phyloP scores from a whole-genome alignment of 2,888 invertebrate genomes.

The Parnassius mnemosyne region DNA sequence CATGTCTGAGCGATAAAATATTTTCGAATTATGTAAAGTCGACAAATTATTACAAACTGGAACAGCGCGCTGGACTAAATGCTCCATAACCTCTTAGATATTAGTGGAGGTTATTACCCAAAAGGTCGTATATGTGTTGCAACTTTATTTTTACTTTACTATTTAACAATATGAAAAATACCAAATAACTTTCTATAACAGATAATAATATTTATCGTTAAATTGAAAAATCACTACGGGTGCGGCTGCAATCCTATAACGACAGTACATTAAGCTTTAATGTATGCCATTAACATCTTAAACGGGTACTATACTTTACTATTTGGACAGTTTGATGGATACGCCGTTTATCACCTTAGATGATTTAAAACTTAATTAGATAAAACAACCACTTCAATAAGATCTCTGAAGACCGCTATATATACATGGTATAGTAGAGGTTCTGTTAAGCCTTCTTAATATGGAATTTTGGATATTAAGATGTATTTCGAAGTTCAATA shows the following conservation, averaged over 20 bases:
- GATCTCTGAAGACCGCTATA: background rate
- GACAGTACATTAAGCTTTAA: slow-evolving; percentile 16
- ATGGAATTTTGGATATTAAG: background rate
- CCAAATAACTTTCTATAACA: too few species aligned
- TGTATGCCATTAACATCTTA: slow-evolving; percentile 13
- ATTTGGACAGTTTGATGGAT: slow-evolving; percentile 25
- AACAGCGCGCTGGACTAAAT: too few species aligned
- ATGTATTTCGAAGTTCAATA: background rate
- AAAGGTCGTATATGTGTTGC: too few species aligned
- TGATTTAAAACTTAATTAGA: slow-evolving; percentile 25
- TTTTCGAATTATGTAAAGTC: too few species aligned
- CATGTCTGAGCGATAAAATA: too few species aligned
- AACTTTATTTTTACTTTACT: too few species aligned
- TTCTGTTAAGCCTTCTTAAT: background rate
- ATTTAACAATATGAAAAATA: too few species aligned
- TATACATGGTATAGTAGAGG: background rate
- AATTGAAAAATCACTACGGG: background rate
- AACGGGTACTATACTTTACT: slow-evolving; percentile 12
- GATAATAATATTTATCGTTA: background rate
- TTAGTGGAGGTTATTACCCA: too few species aligned
- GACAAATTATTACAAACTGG: too few species aligned
- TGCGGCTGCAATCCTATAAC: slow-evolving; percentile 4
- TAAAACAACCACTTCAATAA: slow-evolving; percentile 8
- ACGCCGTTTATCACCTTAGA: slow-evolving; percentile 14
- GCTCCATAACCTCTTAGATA: too few species aligned